A percentile compares a stretch with the other conserved stretches of the same genome.
phyloP scores from a whole-genome alignment of 2,113 vertebrate genomes.

The Rhinogobius similis region DNA sequence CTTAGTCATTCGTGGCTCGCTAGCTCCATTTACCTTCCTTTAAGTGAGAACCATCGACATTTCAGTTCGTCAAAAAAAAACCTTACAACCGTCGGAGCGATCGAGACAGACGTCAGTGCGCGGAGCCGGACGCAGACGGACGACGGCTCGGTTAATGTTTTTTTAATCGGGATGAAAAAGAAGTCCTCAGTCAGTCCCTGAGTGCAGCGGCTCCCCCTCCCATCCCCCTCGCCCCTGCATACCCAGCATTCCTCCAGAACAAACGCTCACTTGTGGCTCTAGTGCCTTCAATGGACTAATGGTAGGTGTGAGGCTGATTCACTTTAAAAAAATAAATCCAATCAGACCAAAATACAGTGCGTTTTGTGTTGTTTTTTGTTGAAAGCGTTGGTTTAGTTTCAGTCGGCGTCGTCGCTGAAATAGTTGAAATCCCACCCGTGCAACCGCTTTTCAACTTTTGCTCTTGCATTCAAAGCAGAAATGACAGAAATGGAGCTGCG shows the following conservation, averaged over 20 bases:
- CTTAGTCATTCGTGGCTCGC: background rate
- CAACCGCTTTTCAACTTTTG: conserved; percentile 30
- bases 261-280: conserved; percentile 90
- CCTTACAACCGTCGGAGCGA: background rate
- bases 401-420: background rate
- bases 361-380: background rate
- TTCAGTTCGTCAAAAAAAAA: background rate
- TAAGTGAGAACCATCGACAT: background rate
- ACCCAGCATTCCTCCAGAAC: conserved; percentile 86
- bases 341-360: conserved; percentile 29
- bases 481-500: background rate
- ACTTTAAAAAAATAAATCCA: conserved; percentile 25
- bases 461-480: conserved; percentile 13
- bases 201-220: conserved; percentile 66
- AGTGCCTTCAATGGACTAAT: conserved; percentile 81
- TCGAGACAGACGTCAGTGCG: background rate
- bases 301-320: conserved; percentile 63
- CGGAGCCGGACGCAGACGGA: conserved; percentile 24
- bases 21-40: background rate
- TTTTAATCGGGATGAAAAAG: conserved; percentile 72
- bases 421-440: background rate
- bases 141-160: conserved; percentile 56
- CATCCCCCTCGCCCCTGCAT: conserved; percentile 81
- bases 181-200: conserved; percentile 64
- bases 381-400: background rate